Evolutionary conservation across 2,888 invertebrate species (phyloP), one percentile per base, ranked within the genome.

Genomic region (Sarcophaga rosellei): DNA sequence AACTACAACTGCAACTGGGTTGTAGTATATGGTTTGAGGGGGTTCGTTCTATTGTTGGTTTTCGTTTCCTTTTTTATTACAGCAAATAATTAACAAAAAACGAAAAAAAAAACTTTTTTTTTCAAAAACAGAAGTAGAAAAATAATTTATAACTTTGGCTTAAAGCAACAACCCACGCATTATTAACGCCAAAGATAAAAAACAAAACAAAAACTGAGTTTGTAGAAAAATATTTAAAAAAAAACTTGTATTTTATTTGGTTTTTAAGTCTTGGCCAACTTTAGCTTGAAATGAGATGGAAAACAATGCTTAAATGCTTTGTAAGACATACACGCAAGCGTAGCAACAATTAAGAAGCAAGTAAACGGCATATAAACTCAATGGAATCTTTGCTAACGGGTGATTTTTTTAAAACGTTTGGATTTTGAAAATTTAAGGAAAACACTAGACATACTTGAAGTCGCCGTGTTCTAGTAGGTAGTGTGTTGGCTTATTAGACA

Each of bases 161-260:
- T 59, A 21, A 79, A 57, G 57, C 57, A 65, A 76, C 47, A 80
- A 47, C 72, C 75, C 65, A 84, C 75, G 75, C 80, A 84, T 70
- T 72, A 35, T 66, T 59, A 66, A 76, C 20, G 63, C 65, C 21
- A 35, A 17, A 69, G 59, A 15, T 21, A 20, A 69, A 70, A 69
- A 68, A 44, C 53, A 44, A 57, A 69, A 47, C 10, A 5, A n/a
- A 59, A 59, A 20, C 0, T 61, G 6, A 17, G 5, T 15, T 53
- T 81, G 15, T 8, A 35, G 12, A 75, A 21, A 53, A 35, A 35
- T 35, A 35, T 35, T 6, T 47, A 3, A 15, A 47, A 47, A 47
- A 11, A 17, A 15, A 53, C 3, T 53, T 53, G 15, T 53, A 5
- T 53, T 53, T 53, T 21, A 62, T 57, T 20, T 72, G 76, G 59